Percentiles rank a stretch among this genome's conserved stretches.
phyloP scores from a whole-genome alignment of 2,113 vertebrate genomes.

The Tichodroma muraria region DNA sequence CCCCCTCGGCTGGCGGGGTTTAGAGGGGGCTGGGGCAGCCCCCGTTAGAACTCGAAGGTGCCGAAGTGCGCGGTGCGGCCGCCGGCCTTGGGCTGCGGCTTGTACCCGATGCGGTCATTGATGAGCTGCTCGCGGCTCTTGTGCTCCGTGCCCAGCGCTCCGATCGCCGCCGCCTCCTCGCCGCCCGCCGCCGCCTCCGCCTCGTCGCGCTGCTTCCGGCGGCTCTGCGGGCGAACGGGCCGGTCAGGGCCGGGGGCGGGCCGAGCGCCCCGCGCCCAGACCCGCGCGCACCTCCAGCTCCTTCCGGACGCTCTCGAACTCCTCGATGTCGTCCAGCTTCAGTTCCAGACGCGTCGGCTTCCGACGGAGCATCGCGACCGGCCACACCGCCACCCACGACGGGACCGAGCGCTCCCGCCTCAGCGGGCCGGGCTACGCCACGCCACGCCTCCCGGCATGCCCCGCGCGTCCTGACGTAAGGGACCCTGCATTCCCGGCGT shows the following conservation, averaged over 20 bases:
- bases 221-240: slow-evolving; percentile 67
- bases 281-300: slow-evolving; percentile 84
- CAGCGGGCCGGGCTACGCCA: neutral
- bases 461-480: accelerated
- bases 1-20: neutral
- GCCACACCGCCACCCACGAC: too few species aligned
- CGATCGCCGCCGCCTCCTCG: slow-evolving; percentile 75
- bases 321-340: slow-evolving; percentile 93
- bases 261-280: neutral
- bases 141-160: slow-evolving; percentile 69
- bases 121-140: slow-evolving; percentile 87
- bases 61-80: slow-evolving; percentile 87
- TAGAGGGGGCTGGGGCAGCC: neutral
- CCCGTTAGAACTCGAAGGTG: slow-evolving; percentile 79
- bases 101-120: slow-evolving; percentile 92
- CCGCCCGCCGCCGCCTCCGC: slow-evolving; percentile 74
- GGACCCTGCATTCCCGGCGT: neutral
- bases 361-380: slow-evolving; percentile 81
- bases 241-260: neutral
- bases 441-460: neutral
- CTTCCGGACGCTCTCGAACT: slow-evolving; percentile 92
- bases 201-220: slow-evolving; percentile 90
- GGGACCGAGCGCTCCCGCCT: neutral
- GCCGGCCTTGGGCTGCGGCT: slow-evolving; percentile 87
- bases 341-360: slow-evolving; percentile 94